phyloP scores from a whole-genome alignment of 2,797 vertebrate genomes.

The Paedocypris micromegethes region DNA sequence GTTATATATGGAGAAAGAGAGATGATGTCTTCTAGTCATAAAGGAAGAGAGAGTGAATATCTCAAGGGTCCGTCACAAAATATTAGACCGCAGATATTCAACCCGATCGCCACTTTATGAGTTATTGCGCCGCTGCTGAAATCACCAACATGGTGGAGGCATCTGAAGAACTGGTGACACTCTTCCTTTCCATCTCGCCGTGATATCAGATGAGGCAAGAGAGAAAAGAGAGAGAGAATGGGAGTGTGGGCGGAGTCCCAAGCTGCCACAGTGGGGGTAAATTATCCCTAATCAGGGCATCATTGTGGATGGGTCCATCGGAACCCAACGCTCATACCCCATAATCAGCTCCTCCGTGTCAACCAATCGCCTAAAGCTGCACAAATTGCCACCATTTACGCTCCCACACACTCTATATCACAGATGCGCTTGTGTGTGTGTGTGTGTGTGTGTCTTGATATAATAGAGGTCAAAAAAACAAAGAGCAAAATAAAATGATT shows the following conservation, averaged over 20 bases:
- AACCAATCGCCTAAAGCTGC: slow-evolving; percentile 49
- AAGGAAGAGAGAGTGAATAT: slow-evolving; percentile 21
- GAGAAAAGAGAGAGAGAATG: slow-evolving; percentile 25
- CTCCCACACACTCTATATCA: slow-evolving; percentile 47
- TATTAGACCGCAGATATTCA: slow-evolving; percentile 36
- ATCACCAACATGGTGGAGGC: slow-evolving; percentile 30
- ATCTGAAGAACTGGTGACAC: slow-evolving; percentile 32
- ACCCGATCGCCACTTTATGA: slow-evolving; percentile 41
- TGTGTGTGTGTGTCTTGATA: slow-evolving; percentile 34
- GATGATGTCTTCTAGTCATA: slow-evolving; percentile 8
- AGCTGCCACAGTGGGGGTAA: slow-evolving; percentile 50
- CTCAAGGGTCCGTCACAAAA: slow-evolving; percentile 33
- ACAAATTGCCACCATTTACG: slow-evolving; percentile 52
- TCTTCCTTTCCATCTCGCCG: slow-evolving; percentile 28
- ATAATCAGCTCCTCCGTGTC: slow-evolving; percentile 50
- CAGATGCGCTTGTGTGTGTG: slow-evolving; percentile 35
- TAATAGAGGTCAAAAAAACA: slow-evolving; percentile 26
- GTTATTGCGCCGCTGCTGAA: slow-evolving; percentile 34
- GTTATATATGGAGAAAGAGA: no score
- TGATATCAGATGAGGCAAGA: slow-evolving; percentile 28
- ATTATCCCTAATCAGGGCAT: slow-evolving; percentile 54
- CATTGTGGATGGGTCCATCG: slow-evolving; percentile 52
- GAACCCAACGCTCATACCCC: slow-evolving; percentile 51
- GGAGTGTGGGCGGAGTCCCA: slow-evolving; percentile 47
- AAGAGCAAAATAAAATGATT: slow-evolving; percentile 23